Evolutionary conservation across 1,140 invertebrate genomes (phyloP).

Genomic region (Aphelenchoides besseyi): DNA sequence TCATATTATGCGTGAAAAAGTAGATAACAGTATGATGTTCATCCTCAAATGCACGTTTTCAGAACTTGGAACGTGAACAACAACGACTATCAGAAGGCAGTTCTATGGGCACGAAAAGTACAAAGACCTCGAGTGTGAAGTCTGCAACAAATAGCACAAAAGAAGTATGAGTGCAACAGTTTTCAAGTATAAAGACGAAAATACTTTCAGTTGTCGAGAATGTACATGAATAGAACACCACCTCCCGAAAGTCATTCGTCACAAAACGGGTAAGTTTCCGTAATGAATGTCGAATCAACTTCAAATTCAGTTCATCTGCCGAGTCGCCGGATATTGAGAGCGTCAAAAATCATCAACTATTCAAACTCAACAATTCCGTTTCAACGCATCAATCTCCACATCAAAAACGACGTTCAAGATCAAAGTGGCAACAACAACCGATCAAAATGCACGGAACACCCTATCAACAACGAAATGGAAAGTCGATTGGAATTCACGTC

Average conservation of each 20-base stretch:
- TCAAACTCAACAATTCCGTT: background rate
- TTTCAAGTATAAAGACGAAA: background rate
- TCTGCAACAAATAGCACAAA: constrained; percentile 11
- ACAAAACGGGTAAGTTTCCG: constrained; percentile 15
- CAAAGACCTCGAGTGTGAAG: constrained; percentile 21
- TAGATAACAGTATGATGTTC: background rate
- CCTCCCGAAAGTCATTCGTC: constrained; percentile 16
- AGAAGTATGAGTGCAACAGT: background rate
- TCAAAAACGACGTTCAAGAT: background rate
- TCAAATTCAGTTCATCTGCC: constrained; percentile 10
- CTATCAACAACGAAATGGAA: background rate
- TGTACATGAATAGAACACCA: background rate
- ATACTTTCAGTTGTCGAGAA: background rate
- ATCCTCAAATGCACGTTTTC: background rate
- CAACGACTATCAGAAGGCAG: constrained; percentile 12
- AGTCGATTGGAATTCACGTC: constrained; percentile 20
- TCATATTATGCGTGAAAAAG: constrained; percentile 27
- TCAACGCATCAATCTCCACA: background rate
- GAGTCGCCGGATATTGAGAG: background rate
- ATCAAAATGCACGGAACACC: background rate
- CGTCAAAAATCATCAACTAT: background rate
- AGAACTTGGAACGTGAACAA: constrained; percentile 13
- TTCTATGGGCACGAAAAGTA: constrained; percentile 15
- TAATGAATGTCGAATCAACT: no score
- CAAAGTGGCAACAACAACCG: background rate